These are phyloP conservation scores for Halocynthia roretzi DNA, from an alignment of 23 tunicate species.

Conservation along the genomic window DNA sequence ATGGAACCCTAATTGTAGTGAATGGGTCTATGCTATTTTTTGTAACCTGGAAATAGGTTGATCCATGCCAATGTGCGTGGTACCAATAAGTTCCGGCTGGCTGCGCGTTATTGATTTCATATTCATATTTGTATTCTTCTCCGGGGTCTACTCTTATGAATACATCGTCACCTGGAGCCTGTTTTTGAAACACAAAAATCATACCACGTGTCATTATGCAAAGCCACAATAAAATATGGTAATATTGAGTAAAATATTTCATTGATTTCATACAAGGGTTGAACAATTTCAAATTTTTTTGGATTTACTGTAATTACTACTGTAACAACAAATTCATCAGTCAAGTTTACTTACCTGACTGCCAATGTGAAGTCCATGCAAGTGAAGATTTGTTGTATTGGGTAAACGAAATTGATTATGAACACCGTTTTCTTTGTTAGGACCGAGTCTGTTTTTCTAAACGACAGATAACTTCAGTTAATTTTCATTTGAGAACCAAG, in stretches of 20 bases:
- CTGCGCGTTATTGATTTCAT: not conserved
- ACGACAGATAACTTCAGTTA: too few species aligned
- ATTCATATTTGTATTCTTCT: not conserved
- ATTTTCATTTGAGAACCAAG: too few species aligned
- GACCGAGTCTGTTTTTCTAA: not conserved
- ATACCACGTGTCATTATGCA: too few species aligned
- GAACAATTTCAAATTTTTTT: too few species aligned
- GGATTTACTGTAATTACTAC: too few species aligned
- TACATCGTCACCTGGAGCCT: slow-evolving; percentile 17
- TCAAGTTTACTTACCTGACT: not conserved
- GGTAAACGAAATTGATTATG: not conserved
- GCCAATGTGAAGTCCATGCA: not conserved
- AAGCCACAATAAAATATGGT: not conserved
- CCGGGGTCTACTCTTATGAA: slow-evolving; percentile 13
- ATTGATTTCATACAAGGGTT: too few species aligned
- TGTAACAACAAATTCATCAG: too few species aligned
- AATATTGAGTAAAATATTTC: too few species aligned
- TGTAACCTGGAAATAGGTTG: too few species aligned
- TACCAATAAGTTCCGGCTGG: slow-evolving; percentile 27
- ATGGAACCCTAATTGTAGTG: too few species aligned
- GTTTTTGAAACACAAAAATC: too few species aligned
- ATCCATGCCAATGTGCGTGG: slow-evolving; percentile 22
- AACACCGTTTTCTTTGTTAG: not conserved
- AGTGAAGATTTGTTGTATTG: not conserved
- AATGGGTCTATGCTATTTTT: too few species aligned